Base-by-base conservation (phyloP, 1,140 invertebrate species). In the Venturia canescens region DNA sequence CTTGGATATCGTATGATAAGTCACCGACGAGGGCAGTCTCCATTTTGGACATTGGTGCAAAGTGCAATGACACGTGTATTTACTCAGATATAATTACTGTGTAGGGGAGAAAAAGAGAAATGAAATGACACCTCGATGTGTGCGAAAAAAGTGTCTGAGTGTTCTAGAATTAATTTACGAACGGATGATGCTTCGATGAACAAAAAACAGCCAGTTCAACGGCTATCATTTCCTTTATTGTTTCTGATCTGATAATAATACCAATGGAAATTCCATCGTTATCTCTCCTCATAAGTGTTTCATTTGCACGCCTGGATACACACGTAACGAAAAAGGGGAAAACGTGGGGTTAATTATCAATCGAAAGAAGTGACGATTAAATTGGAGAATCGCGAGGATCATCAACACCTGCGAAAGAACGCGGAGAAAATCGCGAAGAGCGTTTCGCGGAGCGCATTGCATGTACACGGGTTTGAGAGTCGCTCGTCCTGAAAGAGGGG, bases 91-190 rank as follows among this genome's bases (percentile, higher is more conserved):
- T 80, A 67, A 78, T 78, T 78, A 78, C 11, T 18, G 78, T 15
- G 44, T 66, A 15, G 66, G 29, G 26, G 71, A 21, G 83, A 79
- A 78, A 81, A 83, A 85, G 86, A 83, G 77, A 80, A 69, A 74
- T 70, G 60, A 60, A 75, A 74, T 69, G 74, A 63, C 67, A 53
- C 44, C 21, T 83, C 86, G 86, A 88, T 85, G 85, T 85, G 84
- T 72, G 69, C 86, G 88, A 82, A 83, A 85, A 86, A 86, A 86
- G 84, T 80, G 78, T 23, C 69, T 57, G 27, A 85, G 60, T 82
- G 78, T 78, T 57, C 16, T 31, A 16, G 38, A 66, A 31, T 69
- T 13, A 78, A 27, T 38, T 7, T 38, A 34, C 57, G 21, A 78
- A 44, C 16, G 34, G 1, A 34, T n/a, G 21, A 34, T 27, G 23